These are phyloP conservation scores for Myanophis thanlyinensis DNA, from an alignment of 2,113 vertebrate genomes.

Conservation along the genomic window DNA sequence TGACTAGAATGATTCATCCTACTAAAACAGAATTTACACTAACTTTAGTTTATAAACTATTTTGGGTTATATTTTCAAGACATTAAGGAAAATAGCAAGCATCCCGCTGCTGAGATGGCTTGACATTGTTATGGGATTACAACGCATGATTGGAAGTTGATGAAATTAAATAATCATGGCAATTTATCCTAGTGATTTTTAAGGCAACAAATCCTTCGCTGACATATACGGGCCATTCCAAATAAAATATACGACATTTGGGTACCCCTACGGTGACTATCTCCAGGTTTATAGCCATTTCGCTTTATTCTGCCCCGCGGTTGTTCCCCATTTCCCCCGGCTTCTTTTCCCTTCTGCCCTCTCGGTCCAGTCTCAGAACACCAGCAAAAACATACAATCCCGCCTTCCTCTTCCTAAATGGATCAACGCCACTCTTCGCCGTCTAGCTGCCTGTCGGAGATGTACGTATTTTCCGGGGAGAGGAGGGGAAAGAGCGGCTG, in stretches of 20 bases:
- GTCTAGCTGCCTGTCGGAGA: background rate
- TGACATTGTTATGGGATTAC: background rate
- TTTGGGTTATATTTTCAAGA: background rate
- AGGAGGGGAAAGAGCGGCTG: no score
- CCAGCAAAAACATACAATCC: background rate
- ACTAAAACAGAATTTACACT: background rate
- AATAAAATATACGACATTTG: no score
- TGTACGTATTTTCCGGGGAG: background rate
- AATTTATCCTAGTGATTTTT: background rate
- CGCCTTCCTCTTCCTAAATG: constrained; percentile 26
- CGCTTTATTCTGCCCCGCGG: constrained; percentile 13
- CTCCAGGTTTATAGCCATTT: constrained; percentile 23
- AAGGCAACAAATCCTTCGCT: background rate
- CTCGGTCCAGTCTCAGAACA: background rate
- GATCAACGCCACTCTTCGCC: constrained; percentile 32
- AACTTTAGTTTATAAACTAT: background rate
- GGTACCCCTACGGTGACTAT: background rate
- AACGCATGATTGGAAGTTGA: background rate
- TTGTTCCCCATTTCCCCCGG: background rate
- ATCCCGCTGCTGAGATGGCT: background rate
- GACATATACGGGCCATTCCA: background rate
- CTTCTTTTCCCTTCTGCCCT: background rate
- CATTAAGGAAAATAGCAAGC: background rate
- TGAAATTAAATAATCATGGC: background rate
- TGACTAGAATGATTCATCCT: background rate